phyloP scores from a whole-genome alignment of 2,797 vertebrate species.

The Hydrocynus forskahlii region DNA sequence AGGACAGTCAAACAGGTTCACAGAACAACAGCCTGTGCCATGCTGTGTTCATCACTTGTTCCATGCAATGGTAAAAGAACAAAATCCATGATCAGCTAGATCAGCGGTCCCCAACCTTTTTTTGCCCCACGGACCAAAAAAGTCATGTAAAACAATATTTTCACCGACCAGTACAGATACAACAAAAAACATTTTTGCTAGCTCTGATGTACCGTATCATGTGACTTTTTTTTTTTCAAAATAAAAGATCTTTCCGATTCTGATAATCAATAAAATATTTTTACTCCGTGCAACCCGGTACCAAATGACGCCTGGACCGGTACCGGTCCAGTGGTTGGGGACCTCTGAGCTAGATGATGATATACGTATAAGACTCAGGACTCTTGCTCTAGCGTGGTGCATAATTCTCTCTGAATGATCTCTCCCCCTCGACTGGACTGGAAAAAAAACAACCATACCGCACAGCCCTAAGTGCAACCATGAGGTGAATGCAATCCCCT shows the following conservation, averaged over 20 bases:
- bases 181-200: no score
- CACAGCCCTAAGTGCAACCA: slow-evolving; percentile 23
- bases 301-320: no score
- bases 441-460: slow-evolving; percentile 3
- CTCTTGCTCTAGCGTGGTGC: slow-evolving; percentile 32
- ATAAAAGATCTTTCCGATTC: no score
- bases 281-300: no score
- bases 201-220: no score
- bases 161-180: no score
- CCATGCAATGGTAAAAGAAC: slow-evolving; percentile 40
- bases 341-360: slow-evolving; percentile 11
- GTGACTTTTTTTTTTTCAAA: no score
- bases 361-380: slow-evolving; percentile 39
- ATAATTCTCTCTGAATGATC: slow-evolving; percentile 48
- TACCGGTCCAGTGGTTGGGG: no score
- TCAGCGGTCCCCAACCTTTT: no score
- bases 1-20: slow-evolving; percentile 21
- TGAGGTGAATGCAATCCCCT: slow-evolving; percentile 8
- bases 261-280: no score
- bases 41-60: not conserved
- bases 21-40: not conserved
- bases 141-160: no score
- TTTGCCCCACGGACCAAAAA: no score
- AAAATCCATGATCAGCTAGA: slow-evolving; percentile 10
- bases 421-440: slow-evolving; percentile 39